Base-by-base conservation (phyloP, 2,888 invertebrate genomes). In the Argynnis bischoffii region DNA sequence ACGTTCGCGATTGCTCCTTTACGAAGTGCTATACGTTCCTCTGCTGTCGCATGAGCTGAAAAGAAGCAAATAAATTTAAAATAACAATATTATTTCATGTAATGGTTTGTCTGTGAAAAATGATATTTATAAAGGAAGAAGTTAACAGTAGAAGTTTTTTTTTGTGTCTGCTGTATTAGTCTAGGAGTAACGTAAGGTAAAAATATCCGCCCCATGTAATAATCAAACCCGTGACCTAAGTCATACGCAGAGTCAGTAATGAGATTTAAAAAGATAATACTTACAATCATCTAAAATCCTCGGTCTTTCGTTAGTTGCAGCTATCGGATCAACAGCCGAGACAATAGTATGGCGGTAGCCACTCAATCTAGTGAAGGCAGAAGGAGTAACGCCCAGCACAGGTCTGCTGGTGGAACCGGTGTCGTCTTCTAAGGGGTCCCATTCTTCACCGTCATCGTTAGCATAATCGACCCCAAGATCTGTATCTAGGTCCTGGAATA, bases 231-330 rank as follows among this genome's bases (percentile, higher is more conserved):
- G 35, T 41, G 35, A 41, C 35, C 2, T 41, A 41, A 41, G 8
- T 41, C 11, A 41, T 26, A 41, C 11, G 2, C 35, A 8, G 35
- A 41, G 26, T 21, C 6, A 31, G 2, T n/a, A 35, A 3, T 6
- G 6, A 16, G 16, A 55, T 13, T 13, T 8, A 31, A 35, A 6
- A 48, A 16, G 0, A n/a, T 55, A n/a, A 63, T 47, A 82, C 88
- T 84, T 72, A 92, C 92, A 82, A 56, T 89, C 88, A 55, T 86
- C 86, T 21, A 92, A 70, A 66, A 91, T 86, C 74, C 79, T 83
- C 0, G 92, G 92, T 18, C 91, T 76, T 46, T 86, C 86, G 41
- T 89, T 88, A 3, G 92, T 92, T 0, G 90, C 89, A 0, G 88
- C 86, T 0, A 92, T 83, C 0, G 86, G 83, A 41, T 88, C 88